A percentile compares a stretch with the other conserved stretches of the same genome.
Evolutionary conservation across 2,888 invertebrate genomes (phyloP).

Genomic region (Pimpla rufipes): DNA sequence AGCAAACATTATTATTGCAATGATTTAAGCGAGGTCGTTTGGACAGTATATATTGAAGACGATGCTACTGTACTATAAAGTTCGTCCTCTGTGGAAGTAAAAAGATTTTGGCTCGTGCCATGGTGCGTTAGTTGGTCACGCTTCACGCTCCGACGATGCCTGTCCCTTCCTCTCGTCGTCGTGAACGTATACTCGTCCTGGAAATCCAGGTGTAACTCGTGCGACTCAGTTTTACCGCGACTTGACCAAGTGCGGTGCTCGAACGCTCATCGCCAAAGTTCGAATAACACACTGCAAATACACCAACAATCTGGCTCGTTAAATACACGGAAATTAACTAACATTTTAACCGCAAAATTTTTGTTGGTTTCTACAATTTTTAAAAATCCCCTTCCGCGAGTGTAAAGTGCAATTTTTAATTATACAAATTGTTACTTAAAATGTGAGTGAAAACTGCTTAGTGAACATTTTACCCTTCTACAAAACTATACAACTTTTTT

Average conservation of each 20-base stretch:
- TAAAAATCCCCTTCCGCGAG: constrained; percentile 4
- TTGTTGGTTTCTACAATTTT: neutral
- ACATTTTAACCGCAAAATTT: neutral
- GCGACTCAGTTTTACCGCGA: constrained; percentile 78
- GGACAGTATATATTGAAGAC: constrained; percentile 6
- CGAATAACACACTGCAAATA: neutral
- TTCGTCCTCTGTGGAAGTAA: constrained; percentile 63
- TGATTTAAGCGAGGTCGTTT: neutral
- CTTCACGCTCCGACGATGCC: constrained; percentile 84
- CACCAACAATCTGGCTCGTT: neutral
- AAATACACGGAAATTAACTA: neutral
- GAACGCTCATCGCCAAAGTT: constrained; percentile 49
- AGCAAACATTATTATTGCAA: neutral
- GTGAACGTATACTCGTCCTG: constrained; percentile 73
- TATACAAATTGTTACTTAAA: no score
- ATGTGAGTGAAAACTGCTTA: no score
- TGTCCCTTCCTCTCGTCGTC: constrained; percentile 82
- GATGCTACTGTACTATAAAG: constrained; percentile 21
- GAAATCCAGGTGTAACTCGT: constrained; percentile 77
- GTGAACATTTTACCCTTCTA: no score
- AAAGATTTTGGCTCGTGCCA: constrained; percentile 83
- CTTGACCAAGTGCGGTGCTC: constrained; percentile 63
- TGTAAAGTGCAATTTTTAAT: neutral
- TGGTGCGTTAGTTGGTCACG: constrained; percentile 82
- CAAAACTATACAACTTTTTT: no score